Percentiles rank a stretch among this genome's conserved stretches.
phyloP scores from a whole-genome alignment of 23 tunicate species.

The Pegea sp. region DNA sequence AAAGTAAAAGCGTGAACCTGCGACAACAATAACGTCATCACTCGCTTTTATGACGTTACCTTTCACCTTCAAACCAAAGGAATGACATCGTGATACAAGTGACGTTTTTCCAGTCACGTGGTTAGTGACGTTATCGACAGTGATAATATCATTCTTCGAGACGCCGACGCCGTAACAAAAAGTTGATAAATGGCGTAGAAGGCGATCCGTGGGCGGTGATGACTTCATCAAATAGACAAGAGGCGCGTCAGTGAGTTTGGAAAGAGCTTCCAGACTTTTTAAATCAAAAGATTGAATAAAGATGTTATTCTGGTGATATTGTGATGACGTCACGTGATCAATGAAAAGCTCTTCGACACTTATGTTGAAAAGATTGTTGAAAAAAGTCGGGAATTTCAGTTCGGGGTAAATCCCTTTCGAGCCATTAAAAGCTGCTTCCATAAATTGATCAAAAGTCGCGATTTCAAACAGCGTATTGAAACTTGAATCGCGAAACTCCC shows the following conservation, averaged over 20 bases:
- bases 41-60: too few relatives aligned
- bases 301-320: too few relatives aligned
- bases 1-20: slow-evolving; percentile 87
- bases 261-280: background rate
- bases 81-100: slow-evolving; percentile 21
- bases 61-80: slow-evolving; percentile 32
- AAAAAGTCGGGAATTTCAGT: slow-evolving; percentile 42
- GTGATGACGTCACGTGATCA: too few relatives aligned
- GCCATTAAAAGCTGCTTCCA: slow-evolving; percentile 33
- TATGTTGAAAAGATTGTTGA: slow-evolving; percentile 33
- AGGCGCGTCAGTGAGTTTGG: background rate
- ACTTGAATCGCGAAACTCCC: slow-evolving; percentile 49
- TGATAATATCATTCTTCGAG: slow-evolving; percentile 27
- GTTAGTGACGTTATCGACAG: slow-evolving; percentile 15
- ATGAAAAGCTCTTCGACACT: too few relatives aligned
- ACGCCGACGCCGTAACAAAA: slow-evolving; percentile 64
- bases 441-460: slow-evolving; percentile 67
- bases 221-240: background rate
- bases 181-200: too few relatives aligned
- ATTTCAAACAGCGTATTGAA: slow-evolving; percentile 51
- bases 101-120: slow-evolving; percentile 12
- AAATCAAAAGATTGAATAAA: background rate
- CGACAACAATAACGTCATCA: background rate
- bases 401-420: slow-evolving; percentile 81
- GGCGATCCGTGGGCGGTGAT: too few relatives aligned